Evolutionary conservation across 2,888 invertebrate species (phyloP).

Genomic region (Automeris io): DNA sequence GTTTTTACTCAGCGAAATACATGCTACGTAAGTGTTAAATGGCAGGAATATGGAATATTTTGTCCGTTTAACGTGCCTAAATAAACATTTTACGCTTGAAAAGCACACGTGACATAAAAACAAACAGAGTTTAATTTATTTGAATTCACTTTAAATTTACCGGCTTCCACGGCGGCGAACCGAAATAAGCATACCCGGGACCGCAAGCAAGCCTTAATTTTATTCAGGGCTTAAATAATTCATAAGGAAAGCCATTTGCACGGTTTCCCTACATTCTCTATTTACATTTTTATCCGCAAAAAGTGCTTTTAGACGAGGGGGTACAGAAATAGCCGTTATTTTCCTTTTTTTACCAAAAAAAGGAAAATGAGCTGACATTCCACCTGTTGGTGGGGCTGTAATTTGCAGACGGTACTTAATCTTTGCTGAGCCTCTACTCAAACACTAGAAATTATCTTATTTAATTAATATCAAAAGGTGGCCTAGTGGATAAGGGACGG

Average conservation of each 20-base stretch:
- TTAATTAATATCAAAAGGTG: too few species aligned
- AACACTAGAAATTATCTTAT: too few species aligned
- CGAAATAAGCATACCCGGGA: slow-evolving; percentile 23
- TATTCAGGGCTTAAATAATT: slow-evolving; percentile 41
- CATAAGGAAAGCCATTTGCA: slow-evolving; percentile 36
- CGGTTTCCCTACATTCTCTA: slow-evolving; percentile 34
- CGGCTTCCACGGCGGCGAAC: slow-evolving; percentile 12
- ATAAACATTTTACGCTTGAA: too few species aligned
- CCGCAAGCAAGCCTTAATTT: slow-evolving; percentile 32
- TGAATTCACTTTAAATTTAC: slow-evolving; percentile 8
- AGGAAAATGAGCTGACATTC: slow-evolving; percentile 3
- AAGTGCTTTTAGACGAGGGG: slow-evolving; percentile 22
- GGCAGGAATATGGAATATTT: too few species aligned
- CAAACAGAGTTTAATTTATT: not conserved
- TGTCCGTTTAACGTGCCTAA: too few species aligned
- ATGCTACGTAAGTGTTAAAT: too few species aligned
- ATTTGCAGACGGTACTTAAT: too few species aligned
- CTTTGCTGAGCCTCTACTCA: too few species aligned
- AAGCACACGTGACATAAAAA: too few species aligned
- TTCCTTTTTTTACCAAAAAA: slow-evolving; percentile 13
- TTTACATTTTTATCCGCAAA: slow-evolving; percentile 42
- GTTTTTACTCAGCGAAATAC: too few species aligned
- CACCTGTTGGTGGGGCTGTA: too few species aligned
- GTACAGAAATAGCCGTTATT: slow-evolving; percentile 31
- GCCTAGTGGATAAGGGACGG: too few species aligned